Evolutionary conservation across 2,113 vertebrate genomes (phyloP), one percentile per base, ranked within the genome.

Genomic region (Lepidothrix coronata): DNA sequence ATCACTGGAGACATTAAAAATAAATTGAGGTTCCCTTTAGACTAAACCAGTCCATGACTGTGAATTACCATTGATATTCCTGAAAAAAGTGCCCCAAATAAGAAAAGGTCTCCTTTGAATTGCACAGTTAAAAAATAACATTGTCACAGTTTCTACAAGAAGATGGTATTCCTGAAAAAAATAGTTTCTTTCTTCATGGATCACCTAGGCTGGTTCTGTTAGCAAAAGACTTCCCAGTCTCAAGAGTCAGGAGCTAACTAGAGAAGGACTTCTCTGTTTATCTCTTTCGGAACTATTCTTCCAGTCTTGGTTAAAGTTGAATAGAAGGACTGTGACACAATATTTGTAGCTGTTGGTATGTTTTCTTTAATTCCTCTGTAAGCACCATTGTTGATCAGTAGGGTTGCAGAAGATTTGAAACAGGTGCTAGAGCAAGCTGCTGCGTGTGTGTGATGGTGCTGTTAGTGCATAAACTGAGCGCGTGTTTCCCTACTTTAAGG

Each of bases 201-300:
- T 66, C 37, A 23, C n/a, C 2, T 24, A 3, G 0, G 41, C 2
- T 68, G 2, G 4, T 67, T 73, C 24, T 37, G 18, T 24, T 52
- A n/a, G 67, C 21, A 68, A 78, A 67, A 39, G 11, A 24, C 3
- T 1, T 57, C 8, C 31, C 33, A 31, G 5, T 18, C 27, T 72
- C 27, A n/a, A 55, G 21, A 44, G 12, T 44, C 15, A 62, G 30
- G 4, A 89, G 18, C 18, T 62, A 76, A 73, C 18, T 65, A 15
- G 30, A 37, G 17, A 51, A 49, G 2, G 12, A 46, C 66, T 62
- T 46, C 22, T 77, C 24, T 91, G 0, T 35, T 61, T 24, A 37
- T 16, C 10, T 35, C 18, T 46, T 88, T 39, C 19, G 6, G 7
- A 65, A 27, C 4, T 68, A 6, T 41, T 73, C 44, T 72, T 92